Base-by-base conservation (phyloP, 2,113 vertebrate species). In the Ploceus nigricollis region DNA sequence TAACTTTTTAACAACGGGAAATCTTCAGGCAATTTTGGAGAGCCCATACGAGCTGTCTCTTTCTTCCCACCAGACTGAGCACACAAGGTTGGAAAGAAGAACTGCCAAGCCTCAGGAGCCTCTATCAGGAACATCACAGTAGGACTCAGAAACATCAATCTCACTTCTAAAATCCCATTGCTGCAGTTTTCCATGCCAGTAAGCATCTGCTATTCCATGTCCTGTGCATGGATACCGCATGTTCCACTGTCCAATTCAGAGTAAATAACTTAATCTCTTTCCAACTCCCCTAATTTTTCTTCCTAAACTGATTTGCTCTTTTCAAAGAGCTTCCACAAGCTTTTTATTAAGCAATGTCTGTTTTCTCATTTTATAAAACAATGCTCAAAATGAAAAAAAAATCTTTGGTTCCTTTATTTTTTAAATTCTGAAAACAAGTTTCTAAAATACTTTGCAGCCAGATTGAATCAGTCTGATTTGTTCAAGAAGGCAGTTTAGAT, bases 141-240 rank as follows among this genome's bases (percentile, higher is more conserved):
- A 82, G 37, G 79, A 64, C 33, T 75, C 61, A 71, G 50, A 70
- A 69, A 78, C 10, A 82, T 28, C 7, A 63, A 72, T 18, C 21
- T 13, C 57, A 35, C 66, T 76, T 82, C 66, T 79, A 58, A 81
- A 87, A 58, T 42, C 14, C 35, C 56, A 44, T 2, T 64, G 28
- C 40, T 2, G 1, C 37, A 69, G 25, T 24, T 45, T 82, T 82
- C 51, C 70, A 47, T 6, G 23, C 40, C 40, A 42, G 15, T 1
- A 61, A n/a, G 40, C 40, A 40, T 72, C 60, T 48, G 45, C 53
- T 70, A 3, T 21, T 68, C 25, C 6, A 9, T 22, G 23, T 40
- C 69, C 61, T 75, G 12, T 53, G 58, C 57, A 75, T 69, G 53
- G 33, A 76, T 5, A 35, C 17, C 0, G 0, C 22, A 40, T 2